A percentile compares a stretch with the other conserved stretches of the same genome.
Conservation (phyloP, 1,140 invertebrate species). For the Hermetia illucens region DNA sequence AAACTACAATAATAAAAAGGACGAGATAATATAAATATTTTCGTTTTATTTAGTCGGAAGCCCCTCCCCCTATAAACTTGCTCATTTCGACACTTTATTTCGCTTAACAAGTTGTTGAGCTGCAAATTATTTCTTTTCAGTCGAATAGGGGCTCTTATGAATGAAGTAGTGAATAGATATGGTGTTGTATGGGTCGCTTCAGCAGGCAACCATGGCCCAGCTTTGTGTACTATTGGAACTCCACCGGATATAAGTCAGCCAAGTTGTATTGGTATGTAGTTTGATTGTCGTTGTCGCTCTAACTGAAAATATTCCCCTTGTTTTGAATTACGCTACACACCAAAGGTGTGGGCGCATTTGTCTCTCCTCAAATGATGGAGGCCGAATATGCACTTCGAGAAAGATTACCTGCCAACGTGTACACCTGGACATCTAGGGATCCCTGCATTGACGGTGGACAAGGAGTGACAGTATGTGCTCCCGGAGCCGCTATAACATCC, state of each 20-base stretch:
- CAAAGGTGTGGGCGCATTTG: constrained; percentile 83
- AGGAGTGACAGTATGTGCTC: constrained; percentile 83
- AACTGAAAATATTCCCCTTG: background rate
- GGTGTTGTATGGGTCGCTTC: constrained; percentile 84
- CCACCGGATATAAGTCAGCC: constrained; percentile 77
- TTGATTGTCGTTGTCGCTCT: too few relatives aligned
- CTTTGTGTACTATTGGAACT: constrained; percentile 76
- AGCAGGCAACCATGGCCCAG: constrained; percentile 79
- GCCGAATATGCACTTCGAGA: constrained; percentile 85
- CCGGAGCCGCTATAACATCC: constrained; percentile 91
- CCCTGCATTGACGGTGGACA: constrained; percentile 77
- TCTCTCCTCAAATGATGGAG: constrained; percentile 94
- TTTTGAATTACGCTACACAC: constrained; percentile 4
- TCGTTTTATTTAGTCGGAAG: too few relatives aligned
- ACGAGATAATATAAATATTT: too few relatives aligned
- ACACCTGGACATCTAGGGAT: constrained; percentile 90
- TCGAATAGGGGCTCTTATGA: constrained; percentile 70
- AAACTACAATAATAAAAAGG: too few relatives aligned
- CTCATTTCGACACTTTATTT: too few relatives aligned
- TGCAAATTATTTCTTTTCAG: constrained; percentile 34
- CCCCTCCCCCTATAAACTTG: too few relatives aligned
- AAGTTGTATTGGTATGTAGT: constrained; percentile 56
- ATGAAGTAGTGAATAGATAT: constrained; percentile 84
- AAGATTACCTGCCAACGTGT: constrained; percentile 69
- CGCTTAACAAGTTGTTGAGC: constrained; percentile 6